Conservation (phyloP, 2,888 invertebrate genomes). For the Myopa tessellatipennis region DNA sequence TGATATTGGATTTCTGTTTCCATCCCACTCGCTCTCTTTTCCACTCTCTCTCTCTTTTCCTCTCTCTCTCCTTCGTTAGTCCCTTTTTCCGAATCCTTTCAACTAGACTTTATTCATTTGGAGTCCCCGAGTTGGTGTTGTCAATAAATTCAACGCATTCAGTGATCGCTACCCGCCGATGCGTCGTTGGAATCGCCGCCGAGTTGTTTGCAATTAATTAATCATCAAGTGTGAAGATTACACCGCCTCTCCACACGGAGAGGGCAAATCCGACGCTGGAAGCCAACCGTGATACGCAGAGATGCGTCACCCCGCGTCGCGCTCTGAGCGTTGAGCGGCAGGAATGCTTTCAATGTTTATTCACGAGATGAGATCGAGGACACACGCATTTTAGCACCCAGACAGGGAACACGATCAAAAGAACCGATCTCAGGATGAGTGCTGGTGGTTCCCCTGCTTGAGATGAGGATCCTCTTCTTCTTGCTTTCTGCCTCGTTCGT, state of each 20-base stretch:
- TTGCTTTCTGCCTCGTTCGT: not conserved
- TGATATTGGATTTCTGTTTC: too few relatives aligned
- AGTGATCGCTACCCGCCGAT: not conserved
- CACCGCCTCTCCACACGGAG: not conserved
- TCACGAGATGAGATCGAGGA: not conserved
- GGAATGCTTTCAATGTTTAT: conserved; percentile 10
- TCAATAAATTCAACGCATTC: conserved; percentile 25
- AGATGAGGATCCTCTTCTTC: too few relatives aligned
- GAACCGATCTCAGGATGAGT: not conserved
- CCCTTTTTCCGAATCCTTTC: conserved; percentile 2
- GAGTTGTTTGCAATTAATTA: conserved; percentile 29
- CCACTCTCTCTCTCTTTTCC: too few relatives aligned
- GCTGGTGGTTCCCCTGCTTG: too few relatives aligned
- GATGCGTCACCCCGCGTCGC: not conserved
- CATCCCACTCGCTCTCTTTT: too few relatives aligned
- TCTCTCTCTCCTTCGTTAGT: not conserved
- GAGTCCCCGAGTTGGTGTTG: not conserved
- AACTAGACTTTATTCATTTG: not conserved
- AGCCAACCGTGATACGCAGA: conserved; percentile 12
- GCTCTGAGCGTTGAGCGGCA: not conserved
- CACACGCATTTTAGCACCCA: conserved; percentile 22
- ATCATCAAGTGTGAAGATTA: conserved; percentile 18
- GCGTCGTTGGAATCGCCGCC: not conserved
- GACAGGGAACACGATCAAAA: not conserved
- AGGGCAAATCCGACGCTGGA: not conserved